phyloP scores from a whole-genome alignment of 2,113 vertebrate genomes.

The Dendropsophus ebraccatus region DNA sequence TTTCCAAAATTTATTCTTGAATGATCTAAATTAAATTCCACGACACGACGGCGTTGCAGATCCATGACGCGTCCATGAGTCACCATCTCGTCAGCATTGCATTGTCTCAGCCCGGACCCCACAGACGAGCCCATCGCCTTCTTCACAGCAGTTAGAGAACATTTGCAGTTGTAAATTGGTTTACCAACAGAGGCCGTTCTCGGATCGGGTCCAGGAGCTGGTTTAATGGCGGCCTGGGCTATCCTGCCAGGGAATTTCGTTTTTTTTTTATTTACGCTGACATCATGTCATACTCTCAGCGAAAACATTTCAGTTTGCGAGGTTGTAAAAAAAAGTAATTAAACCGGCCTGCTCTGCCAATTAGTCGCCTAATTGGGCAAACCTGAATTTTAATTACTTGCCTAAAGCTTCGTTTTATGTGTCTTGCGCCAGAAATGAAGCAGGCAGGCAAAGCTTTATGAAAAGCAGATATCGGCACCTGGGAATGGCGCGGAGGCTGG shows the following conservation, averaged over 20 bases:
- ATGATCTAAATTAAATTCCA: background rate
- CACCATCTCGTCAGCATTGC: background rate
- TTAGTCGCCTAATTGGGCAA: slow-evolving; percentile 59
- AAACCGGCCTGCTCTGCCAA: slow-evolving; percentile 57
- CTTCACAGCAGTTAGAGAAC: slow-evolving; percentile 8
- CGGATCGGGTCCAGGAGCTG: slow-evolving; percentile 16
- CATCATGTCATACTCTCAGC: slow-evolving; percentile 53
- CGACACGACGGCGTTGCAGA: background rate
- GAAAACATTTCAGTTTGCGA: slow-evolving; percentile 52
- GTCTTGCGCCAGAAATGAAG: slow-evolving; percentile 57
- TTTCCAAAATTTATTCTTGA: background rate
- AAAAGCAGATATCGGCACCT: slow-evolving; percentile 53
- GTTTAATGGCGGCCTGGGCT: slow-evolving; percentile 3
- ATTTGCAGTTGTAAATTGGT: slow-evolving; percentile 55
- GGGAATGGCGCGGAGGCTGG: slow-evolving; percentile 38
- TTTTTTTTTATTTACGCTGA: slow-evolving; percentile 47
- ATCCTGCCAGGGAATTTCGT: slow-evolving; percentile 44
- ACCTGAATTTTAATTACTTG: slow-evolving; percentile 58
- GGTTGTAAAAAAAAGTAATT: slow-evolving; percentile 56
- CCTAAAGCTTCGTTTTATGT: slow-evolving; percentile 58
- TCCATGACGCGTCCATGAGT: slow-evolving; percentile 29
- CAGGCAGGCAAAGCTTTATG: slow-evolving; percentile 53
- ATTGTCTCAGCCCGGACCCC: background rate
- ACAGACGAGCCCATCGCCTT: slow-evolving; percentile 24
- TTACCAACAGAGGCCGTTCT: slow-evolving; percentile 46